phyloP scores from a whole-genome alignment of 2,113 vertebrate species.

The Prionailurus bengalensis region DNA sequence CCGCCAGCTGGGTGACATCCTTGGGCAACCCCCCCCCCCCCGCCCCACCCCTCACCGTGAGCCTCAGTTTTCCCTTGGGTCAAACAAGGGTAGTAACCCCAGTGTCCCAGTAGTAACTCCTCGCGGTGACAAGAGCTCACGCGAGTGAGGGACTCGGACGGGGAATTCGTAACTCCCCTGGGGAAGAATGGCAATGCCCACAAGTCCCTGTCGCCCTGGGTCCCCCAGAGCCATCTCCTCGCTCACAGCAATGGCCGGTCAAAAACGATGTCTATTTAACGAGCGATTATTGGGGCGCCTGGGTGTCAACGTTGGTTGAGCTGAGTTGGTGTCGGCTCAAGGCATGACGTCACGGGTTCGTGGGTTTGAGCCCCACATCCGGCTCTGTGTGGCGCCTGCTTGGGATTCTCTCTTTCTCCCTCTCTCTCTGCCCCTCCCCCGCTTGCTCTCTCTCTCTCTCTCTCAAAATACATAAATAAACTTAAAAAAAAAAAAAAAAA shows the following conservation, averaged over 20 bases:
- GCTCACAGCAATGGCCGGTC: background rate
- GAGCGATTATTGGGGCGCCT: background rate
- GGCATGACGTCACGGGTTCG: too few species aligned
- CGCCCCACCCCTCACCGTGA: background rate
- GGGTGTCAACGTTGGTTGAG: too few species aligned
- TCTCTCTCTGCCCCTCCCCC: too few species aligned
- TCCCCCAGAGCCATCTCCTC: background rate
- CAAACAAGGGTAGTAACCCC: background rate
- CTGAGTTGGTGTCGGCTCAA: too few species aligned
- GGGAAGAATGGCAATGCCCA: background rate
- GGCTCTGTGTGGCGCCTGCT: too few species aligned
- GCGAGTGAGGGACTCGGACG: rapidly evolving
- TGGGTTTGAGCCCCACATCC: too few species aligned
- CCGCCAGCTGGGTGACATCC: background rate
- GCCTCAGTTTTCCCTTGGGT: conserved; percentile 46
- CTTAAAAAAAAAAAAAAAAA: too few species aligned
- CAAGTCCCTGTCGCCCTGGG: background rate
- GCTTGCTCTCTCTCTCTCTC: too few species aligned
- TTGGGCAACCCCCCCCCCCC: background rate
- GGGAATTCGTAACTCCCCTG: background rate
- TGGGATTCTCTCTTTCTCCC: too few species aligned
- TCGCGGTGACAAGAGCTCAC: background rate
- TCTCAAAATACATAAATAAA: too few species aligned
- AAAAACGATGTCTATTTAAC: background rate
- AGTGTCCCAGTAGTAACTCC: background rate